Percentiles rank a stretch among this genome's conserved stretches.
Evolutionary conservation across 1,140 invertebrate genomes (phyloP).

Genomic region (Drosophila insularis): DNA sequence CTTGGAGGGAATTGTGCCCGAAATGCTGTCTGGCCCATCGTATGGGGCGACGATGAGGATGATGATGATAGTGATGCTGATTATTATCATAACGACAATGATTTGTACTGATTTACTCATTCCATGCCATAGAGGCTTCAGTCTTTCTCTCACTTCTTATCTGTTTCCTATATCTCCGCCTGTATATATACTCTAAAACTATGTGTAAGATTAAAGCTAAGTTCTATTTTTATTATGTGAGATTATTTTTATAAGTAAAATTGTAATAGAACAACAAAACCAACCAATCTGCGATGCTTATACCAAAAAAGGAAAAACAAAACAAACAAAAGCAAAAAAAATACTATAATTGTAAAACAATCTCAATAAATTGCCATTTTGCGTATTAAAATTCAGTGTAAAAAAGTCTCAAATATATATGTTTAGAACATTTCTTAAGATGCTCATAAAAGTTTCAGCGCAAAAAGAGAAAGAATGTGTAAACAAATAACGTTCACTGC

Average conservation of each 20-base stretch:
- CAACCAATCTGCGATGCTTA: conserved; percentile 1
- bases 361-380: conserved; percentile 7
- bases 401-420: background rate
- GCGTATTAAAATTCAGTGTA: background rate
- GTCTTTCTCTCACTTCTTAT: background rate
- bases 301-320: background rate
- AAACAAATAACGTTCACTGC: too few relatives aligned
- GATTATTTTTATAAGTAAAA: background rate
- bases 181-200: conserved; percentile 1
- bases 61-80: conserved; percentile 6
- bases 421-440: too few relatives aligned
- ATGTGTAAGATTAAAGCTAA: background rate
- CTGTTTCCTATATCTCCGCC: background rate
- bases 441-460: too few relatives aligned
- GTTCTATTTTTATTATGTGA: background rate
- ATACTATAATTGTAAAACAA: background rate
- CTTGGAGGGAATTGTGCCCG: conserved; percentile 81
- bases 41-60: conserved; percentile 77
- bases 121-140: background rate
- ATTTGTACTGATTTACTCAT: conserved; percentile 2
- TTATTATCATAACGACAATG: conserved; percentile 10
- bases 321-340: background rate
- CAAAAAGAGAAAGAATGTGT: too few relatives aligned
- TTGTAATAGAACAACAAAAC: conserved; percentile 2
- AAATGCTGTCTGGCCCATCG: conserved; percentile 84